phyloP scores from a whole-genome alignment of 2,888 invertebrate genomes.

The Noctua pronuba region DNA sequence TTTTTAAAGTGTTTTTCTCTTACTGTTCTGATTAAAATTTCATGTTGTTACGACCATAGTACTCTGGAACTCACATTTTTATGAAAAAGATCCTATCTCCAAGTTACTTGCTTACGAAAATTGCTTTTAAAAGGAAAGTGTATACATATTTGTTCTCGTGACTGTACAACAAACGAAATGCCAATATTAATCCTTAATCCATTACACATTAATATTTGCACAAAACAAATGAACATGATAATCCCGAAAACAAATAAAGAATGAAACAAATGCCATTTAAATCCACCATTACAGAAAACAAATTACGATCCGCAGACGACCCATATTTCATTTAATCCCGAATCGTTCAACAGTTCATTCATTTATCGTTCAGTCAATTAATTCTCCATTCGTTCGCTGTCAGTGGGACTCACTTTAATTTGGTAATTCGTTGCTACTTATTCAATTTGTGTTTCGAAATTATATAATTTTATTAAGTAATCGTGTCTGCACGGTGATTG shows the following conservation, averaged over 20 bases:
- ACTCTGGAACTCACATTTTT: too few relatives aligned
- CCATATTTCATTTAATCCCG: slow-evolving; percentile 55
- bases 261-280: slow-evolving; percentile 43
- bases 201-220: slow-evolving; percentile 5
- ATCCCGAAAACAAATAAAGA: slow-evolving; percentile 25
- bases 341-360: slow-evolving; percentile 55
- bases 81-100: too few relatives aligned
- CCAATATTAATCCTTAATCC: slow-evolving; percentile 14
- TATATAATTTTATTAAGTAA: slow-evolving; percentile 22
- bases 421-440: slow-evolving; percentile 34
- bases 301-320: slow-evolving; percentile 46
- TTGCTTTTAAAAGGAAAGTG: too few relatives aligned
- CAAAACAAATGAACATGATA: slow-evolving; percentile 26
- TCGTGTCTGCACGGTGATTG: neutral
- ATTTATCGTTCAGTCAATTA: slow-evolving; percentile 60
- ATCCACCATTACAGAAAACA: slow-evolving; percentile 46
- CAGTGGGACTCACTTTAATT: slow-evolving; percentile 46
- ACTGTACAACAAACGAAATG: neutral
- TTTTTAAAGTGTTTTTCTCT: too few relatives aligned
- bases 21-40: too few relatives aligned
- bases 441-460: slow-evolving; percentile 30
- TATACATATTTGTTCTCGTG: too few relatives aligned
- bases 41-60: too few relatives aligned
- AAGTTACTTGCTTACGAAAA: too few relatives aligned
- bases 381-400: slow-evolving; percentile 54